Evolutionary conservation across 2,888 invertebrate genomes (phyloP), one percentile per base, ranked within the genome.

Genomic region (Cataglyphis rosenhaueri): DNA sequence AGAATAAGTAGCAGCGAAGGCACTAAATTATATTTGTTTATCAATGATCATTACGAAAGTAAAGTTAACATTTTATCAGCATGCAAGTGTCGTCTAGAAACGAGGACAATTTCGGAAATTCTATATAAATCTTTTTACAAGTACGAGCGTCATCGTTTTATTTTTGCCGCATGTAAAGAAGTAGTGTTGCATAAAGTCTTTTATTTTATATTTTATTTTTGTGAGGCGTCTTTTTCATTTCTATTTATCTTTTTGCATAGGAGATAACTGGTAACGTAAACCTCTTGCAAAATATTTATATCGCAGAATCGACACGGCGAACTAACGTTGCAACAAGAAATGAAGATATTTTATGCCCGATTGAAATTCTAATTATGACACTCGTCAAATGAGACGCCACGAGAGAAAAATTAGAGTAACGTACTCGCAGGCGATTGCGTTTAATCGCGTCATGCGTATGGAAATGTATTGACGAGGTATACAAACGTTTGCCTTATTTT

Each of bases 1-100:
- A 79, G 78, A 79, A 71, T 79, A 79, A 78, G 44, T 79, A 79
- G 78, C 78, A 79, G 78, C 78, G 71, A 79, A 79, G 78, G 78
- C 78, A 79, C 78, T 79, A 79, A 79, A 79, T 79, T 79, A 79
- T 79, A 79, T 79, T 71, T 79, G 41, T 78, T 71, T 59, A 71
- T 79, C 61, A 79, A 79, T 44, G 57, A 76, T 76, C 38, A 70
- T 78, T 71, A 79, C 78, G 59, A 79, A 79, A 79, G 71, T 70
- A 79, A 71, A 76, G 29, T 76, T 66, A 55, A 79, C 78, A 79
- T 70, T 79, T 79, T 48, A 78, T 59, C 78, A 71, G 32, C 44
- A 48, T 78, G 70, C 41, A 78, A 68, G 59, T 79, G 71, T 44
- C 59, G 25, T 79, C 71, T 79, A 44, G n/a, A 61, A 79, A 70